Conservation (phyloP, 2,113 vertebrate genomes). For the Dolichallabes microphthalmus region DNA sequence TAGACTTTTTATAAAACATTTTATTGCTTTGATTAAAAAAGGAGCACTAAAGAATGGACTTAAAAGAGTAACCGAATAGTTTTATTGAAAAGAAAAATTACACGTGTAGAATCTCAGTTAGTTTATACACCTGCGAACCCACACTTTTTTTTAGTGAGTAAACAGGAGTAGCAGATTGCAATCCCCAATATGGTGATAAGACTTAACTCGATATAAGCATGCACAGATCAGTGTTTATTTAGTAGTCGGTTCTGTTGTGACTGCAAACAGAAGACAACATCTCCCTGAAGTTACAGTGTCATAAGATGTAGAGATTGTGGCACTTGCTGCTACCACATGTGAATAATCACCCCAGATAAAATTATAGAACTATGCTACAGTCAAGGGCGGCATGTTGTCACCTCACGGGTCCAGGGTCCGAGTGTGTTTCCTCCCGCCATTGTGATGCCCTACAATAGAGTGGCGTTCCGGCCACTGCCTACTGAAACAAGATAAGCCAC, state of each 20-base stretch:
- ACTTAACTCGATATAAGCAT: slow-evolving; percentile 22
- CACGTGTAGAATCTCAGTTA: not conserved
- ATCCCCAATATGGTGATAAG: slow-evolving; percentile 34
- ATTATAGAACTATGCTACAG: not conserved
- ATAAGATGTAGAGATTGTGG: slow-evolving; percentile 15
- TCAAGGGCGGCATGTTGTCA: not conserved
- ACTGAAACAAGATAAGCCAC: too few relatives aligned
- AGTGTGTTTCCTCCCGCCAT: not conserved
- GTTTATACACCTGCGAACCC: not conserved
- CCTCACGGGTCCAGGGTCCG: not conserved
- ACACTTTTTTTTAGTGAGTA: slow-evolving; percentile 17
- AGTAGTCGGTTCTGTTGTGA: slow-evolving; percentile 6
- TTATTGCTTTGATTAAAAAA: not conserved
- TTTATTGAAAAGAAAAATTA: not conserved
- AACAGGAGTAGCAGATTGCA: slow-evolving; percentile 27
- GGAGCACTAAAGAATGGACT: not conserved
- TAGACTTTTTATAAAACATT: not conserved
- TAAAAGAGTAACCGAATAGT: not conserved
- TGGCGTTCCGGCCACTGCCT: not conserved
- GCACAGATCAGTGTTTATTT: slow-evolving; percentile 32
- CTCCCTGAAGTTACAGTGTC: not conserved
- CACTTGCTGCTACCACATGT: not conserved
- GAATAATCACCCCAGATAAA: slow-evolving; percentile 17
- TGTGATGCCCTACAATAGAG: not conserved
- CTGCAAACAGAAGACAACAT: slow-evolving; percentile 28